Base-by-base conservation (phyloP, 2,888 invertebrate genomes). In the Drosophila colorata region DNA sequence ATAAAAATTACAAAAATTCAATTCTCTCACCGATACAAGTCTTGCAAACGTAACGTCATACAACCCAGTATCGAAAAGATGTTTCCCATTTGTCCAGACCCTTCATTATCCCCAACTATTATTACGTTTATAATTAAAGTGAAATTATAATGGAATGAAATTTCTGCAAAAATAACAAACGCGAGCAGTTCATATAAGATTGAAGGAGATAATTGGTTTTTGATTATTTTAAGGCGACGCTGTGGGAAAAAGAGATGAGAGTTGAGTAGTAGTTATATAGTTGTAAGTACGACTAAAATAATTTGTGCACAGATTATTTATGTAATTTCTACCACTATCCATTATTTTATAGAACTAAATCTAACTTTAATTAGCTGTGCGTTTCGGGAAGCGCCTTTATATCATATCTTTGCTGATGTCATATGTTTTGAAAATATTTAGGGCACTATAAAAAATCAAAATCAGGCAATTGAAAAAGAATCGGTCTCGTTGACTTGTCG, bases 1-100 rank as follows among this genome's bases (percentile, higher is more conserved):
- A 83, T 81, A 83, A 83, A 83, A 83, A 81, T 74, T 87, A 84
- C 79, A 87, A 84, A 83, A 83, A 83, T 87, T 87, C 74, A 81
- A 84, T 69, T 84, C 63, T 66, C 64, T 58, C 60, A 53, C 51
- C 60, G 60, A 44, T 46, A 58, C 23, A 61, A 76, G 69, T 11
- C 66, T 78, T 78, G 69, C 74, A 63, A 76, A 9, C 11, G 20
- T 33, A 33, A 9, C 28, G 28, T 9, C 28, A 28, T 13, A 46
- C 23, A 31, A 23, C 14, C 13, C 25, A 23, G 18, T 23, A 57
- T 52, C 28, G 23, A 48, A 61, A 41, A 14, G 9, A 48, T 20
- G 13, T n/a, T 4, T 14, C 33, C 28, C 20, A 28, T 41, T 16
- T 23, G 13, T 18, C 41, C 14, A 69, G 23, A 11, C 23, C 7